phyloP scores from a whole-genome alignment of 2,113 vertebrate species.

The Arothron firmamentum region DNA sequence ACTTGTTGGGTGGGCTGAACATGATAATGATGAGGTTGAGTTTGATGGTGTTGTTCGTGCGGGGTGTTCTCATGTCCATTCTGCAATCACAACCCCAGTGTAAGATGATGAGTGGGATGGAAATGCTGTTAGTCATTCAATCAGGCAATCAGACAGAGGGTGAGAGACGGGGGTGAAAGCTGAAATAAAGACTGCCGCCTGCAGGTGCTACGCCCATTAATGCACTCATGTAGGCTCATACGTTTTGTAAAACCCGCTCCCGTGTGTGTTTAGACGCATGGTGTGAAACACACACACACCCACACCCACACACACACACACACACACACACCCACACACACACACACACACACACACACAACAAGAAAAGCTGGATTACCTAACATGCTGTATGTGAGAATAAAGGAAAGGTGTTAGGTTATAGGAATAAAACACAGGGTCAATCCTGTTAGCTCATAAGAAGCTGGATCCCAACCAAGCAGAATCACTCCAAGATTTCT shows the following conservation, averaged over 20 bases:
- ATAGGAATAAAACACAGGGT: background rate
- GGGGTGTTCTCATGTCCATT: slow-evolving; percentile 75
- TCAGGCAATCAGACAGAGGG: slow-evolving; percentile 17
- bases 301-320: too few species aligned
- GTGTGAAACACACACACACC: too few species aligned
- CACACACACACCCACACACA: too few species aligned
- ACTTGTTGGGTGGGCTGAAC: slow-evolving; percentile 31
- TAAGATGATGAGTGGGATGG: slow-evolving; percentile 57
- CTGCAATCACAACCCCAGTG: slow-evolving; percentile 82
- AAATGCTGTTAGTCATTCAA: slow-evolving; percentile 17
- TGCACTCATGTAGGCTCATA: slow-evolving; percentile 2
- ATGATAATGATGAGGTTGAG: slow-evolving; percentile 33
- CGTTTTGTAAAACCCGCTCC: slow-evolving; percentile 39
- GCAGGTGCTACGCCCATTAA: slow-evolving; percentile 17
- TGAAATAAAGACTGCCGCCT: slow-evolving; percentile 15
- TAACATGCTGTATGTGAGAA: slow-evolving; percentile 22
- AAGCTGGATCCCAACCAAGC: background rate
- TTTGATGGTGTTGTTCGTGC: slow-evolving; percentile 7
- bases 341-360: slow-evolving; percentile 2
- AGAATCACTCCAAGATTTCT: background rate
- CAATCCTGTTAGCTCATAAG: background rate
- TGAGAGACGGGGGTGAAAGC: slow-evolving; percentile 2
- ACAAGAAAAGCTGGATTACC: slow-evolving; percentile 30
- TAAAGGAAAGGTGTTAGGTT: background rate
- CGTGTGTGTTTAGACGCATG: slow-evolving; percentile 7